Conservation (phyloP, 1,140 invertebrate genomes). For the Steinernema khuongi region DNA sequence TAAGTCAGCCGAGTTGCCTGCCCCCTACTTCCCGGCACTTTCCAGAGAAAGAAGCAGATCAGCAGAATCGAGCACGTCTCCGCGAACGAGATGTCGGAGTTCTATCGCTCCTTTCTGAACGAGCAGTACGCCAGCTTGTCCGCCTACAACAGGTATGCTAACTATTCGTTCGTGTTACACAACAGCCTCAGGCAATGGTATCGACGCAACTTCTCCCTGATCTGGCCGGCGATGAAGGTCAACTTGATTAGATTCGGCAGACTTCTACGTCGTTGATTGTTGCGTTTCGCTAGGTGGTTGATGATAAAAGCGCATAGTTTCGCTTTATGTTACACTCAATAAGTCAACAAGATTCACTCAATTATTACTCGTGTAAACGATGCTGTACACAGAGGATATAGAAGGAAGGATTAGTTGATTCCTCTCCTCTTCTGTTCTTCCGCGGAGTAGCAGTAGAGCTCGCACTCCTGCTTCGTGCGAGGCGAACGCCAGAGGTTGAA, state of each 20-base stretch:
- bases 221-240: conserved; percentile 51
- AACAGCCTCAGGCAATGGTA: conserved; percentile 52
- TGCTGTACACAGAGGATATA: neutral
- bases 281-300: too few species aligned
- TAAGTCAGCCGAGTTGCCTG: conserved; percentile 21
- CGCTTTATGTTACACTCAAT: too few species aligned
- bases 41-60: conserved; percentile 45
- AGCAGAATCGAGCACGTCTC: conserved; percentile 47
- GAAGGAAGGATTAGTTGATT: conserved; percentile 32
- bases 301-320: too few species aligned
- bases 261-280: conserved; percentile 39
- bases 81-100: conserved; percentile 49
- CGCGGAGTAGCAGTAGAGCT: conserved; percentile 52
- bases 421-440: conserved; percentile 52
- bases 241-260: conserved; percentile 44
- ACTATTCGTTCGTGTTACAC: conserved; percentile 18
- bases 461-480: conserved; percentile 57
- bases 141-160: conserved; percentile 46
- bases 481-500: conserved; percentile 59
- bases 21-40: conserved; percentile 10
- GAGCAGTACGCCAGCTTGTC: conserved; percentile 31
- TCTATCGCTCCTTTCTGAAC: conserved; percentile 50
- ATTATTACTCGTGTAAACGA: conserved; percentile 1
- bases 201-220: conserved; percentile 44
- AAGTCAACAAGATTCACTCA: neutral